phyloP scores from a whole-genome alignment of 2,888 invertebrate species.

The Crossocerus cetratus region DNA sequence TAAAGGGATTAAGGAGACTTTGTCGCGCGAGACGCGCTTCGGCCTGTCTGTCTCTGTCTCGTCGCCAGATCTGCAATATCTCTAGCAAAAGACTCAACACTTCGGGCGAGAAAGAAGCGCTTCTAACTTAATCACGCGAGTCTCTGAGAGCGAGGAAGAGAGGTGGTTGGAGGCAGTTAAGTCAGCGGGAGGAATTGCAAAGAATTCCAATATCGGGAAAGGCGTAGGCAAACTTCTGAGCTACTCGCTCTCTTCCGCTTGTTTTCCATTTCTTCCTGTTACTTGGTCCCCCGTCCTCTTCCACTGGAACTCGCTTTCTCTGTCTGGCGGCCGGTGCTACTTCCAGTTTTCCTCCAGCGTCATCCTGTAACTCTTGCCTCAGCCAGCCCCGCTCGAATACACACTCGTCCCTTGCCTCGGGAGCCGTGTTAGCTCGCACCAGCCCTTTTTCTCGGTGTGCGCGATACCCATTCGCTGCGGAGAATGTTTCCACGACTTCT shows the following conservation, averaged over 20 bases:
- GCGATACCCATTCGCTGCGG: constrained; percentile 5
- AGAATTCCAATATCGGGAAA: constrained; percentile 35
- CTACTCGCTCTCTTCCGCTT: constrained; percentile 15
- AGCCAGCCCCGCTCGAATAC: neutral
- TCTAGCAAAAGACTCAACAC: neutral
- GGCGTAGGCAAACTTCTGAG: constrained; percentile 25
- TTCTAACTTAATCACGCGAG: constrained; percentile 27
- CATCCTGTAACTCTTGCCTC: neutral
- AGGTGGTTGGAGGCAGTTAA: constrained; percentile 13
- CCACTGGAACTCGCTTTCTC: neutral
- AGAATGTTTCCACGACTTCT: constrained; percentile 12
- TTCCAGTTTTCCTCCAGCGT: neutral
- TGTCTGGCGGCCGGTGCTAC: neutral
- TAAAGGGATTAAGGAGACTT: constrained; percentile 15
- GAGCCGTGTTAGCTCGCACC: neutral
- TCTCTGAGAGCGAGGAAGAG: neutral
- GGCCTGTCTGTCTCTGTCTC: neutral
- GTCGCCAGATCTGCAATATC: neutral
- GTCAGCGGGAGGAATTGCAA: constrained; percentile 26
- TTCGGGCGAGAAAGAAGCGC: constrained; percentile 10
- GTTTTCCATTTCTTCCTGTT: constrained; percentile 6
- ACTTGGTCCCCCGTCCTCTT: neutral
- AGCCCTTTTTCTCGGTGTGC: neutral
- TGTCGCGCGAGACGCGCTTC: neutral
- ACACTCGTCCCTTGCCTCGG: neutral